These are phyloP conservation scores for Zygogramma bicolorata DNA, from an alignment of 2,888 invertebrate species.

Conservation along the genomic window DNA sequence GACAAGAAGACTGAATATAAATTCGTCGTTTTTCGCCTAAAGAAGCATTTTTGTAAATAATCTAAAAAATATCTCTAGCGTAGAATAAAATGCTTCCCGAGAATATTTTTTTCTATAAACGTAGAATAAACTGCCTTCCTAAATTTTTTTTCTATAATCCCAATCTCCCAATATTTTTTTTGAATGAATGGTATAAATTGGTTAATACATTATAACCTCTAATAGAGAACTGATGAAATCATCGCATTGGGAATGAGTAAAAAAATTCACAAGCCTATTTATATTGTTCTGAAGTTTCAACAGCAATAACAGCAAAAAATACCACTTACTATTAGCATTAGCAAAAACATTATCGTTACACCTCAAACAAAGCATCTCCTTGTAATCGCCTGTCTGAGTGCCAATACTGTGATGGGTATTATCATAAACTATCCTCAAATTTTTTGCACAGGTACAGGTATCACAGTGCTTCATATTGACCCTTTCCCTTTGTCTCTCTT, in stretches of 20 bases:
- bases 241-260: background rate
- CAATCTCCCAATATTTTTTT: too few relatives aligned
- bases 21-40: too few relatives aligned
- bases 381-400: conserved; percentile 75
- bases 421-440: conserved; percentile 70
- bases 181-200: too few relatives aligned
- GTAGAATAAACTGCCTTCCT: too few relatives aligned
- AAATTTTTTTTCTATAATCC: too few relatives aligned
- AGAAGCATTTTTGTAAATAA: too few relatives aligned
- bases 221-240: too few relatives aligned
- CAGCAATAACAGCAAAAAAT: conserved; percentile 14
- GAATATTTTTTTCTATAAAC: too few relatives aligned
- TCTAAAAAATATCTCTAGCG: too few relatives aligned
- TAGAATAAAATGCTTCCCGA: too few relatives aligned
- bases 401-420: conserved; percentile 72
- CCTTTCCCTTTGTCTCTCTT: conserved; percentile 85
- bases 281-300: background rate
- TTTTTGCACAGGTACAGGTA: conserved; percentile 79
- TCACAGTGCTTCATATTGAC: conserved; percentile 85
- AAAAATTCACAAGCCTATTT: background rate
- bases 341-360: conserved; percentile 68
- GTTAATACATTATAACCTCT: too few relatives aligned
- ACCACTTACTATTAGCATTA: conserved; percentile 34
- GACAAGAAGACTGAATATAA: too few relatives aligned
- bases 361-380: conserved; percentile 71